A percentile compares a stretch with the other conserved stretches of the same genome.
These are phyloP conservation scores for Drosophila limbata DNA, from an alignment of 2,888 invertebrate genomes.

Conservation along the genomic window DNA sequence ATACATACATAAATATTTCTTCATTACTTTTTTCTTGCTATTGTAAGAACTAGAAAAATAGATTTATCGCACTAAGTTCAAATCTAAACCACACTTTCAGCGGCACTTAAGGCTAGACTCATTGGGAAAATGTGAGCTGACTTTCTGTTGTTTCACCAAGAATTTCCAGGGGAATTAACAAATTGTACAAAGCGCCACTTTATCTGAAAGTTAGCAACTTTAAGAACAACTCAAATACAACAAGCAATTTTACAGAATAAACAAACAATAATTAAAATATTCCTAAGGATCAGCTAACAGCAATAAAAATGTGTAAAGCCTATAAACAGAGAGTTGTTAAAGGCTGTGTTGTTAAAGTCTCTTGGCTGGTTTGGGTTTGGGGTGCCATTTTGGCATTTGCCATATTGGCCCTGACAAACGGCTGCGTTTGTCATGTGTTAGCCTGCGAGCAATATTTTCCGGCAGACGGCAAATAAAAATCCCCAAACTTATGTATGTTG, in stretches of 20 bases:
- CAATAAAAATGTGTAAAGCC: slow-evolving; percentile 35
- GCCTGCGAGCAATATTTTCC: slow-evolving; percentile 78
- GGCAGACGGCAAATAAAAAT: slow-evolving; percentile 80
- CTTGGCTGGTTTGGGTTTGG: not conserved
- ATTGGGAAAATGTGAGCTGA: slow-evolving; percentile 28
- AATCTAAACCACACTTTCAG: not conserved
- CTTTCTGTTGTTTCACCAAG: slow-evolving; percentile 15
- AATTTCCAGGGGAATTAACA: slow-evolving; percentile 56
- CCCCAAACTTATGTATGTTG: slow-evolving; percentile 82
- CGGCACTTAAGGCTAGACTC: slow-evolving; percentile 7
- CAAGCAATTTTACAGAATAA: slow-evolving; percentile 40
- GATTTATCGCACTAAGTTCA: too few species aligned
- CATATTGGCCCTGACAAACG: slow-evolving; percentile 75
- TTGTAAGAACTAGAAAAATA: too few species aligned
- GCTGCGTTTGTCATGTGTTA: slow-evolving; percentile 81
- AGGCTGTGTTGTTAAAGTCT: slow-evolving; percentile 1
- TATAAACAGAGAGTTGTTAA: slow-evolving; percentile 55
- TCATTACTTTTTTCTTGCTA: too few species aligned
- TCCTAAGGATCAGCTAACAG: slow-evolving; percentile 8
- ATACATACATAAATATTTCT: too few species aligned
- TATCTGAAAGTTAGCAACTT: slow-evolving; percentile 64
- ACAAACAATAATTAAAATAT: slow-evolving; percentile 69
- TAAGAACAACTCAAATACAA: slow-evolving; percentile 57
- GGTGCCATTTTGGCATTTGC: slow-evolving; percentile 17
- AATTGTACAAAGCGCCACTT: slow-evolving; percentile 72